Conservation (phyloP, 1,140 invertebrate genomes). For the Contarinia nasturtii region DNA sequence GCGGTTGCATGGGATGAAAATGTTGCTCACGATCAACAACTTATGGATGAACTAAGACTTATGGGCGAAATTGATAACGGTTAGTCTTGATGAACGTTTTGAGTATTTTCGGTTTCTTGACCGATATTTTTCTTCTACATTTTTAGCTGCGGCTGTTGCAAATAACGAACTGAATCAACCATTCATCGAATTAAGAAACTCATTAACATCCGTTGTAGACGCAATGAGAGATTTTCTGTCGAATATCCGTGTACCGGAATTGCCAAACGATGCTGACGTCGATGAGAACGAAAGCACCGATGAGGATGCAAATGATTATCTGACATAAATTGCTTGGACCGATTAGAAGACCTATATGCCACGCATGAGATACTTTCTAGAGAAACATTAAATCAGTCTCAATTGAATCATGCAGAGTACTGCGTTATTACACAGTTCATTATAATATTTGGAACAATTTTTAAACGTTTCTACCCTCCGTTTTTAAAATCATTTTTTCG, state of each 20-base stretch:
- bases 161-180: conserved; percentile 7
- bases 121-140: conserved; percentile 9
- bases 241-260: conserved; percentile 34
- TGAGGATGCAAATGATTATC: conserved; percentile 24
- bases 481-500: too few relatives aligned
- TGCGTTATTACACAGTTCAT: too few relatives aligned
- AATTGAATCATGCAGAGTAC: too few relatives aligned
- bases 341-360: too few relatives aligned
- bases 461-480: too few relatives aligned
- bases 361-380: too few relatives aligned
- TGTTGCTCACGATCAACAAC: neutral
- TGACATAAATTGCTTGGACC: conserved; percentile 13
- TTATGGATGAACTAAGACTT: neutral
- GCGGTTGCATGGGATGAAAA: neutral
- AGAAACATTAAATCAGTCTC: too few relatives aligned
- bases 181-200: conserved; percentile 31
- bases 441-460: too few relatives aligned
- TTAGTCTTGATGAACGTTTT: conserved; percentile 3
- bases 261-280: conserved; percentile 24
- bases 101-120: neutral
- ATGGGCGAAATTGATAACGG: neutral
- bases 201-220: conserved; percentile 42
- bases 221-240: conserved; percentile 52
- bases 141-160: conserved; percentile 8
- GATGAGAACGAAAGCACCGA: conserved; percentile 24